A percentile compares a stretch with the other conserved stretches of the same genome.
Conservation (phyloP, 2,797 vertebrate genomes). For the Sebastes nivosus region DNA sequence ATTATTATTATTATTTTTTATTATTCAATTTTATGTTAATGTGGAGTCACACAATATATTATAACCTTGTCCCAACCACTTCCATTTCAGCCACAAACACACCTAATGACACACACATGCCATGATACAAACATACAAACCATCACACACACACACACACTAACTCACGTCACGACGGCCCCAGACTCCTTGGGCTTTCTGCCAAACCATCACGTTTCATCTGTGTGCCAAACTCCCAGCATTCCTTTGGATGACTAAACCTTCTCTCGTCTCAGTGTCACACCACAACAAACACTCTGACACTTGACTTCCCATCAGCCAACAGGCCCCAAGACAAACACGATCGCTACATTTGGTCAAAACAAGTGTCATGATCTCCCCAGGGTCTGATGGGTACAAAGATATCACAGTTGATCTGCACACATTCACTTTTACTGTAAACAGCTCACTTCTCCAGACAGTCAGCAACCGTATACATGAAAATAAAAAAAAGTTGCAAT, state of each 20-base stretch:
- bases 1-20: neutral
- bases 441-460: neutral
- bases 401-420: neutral
- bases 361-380: neutral
- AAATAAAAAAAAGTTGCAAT: neutral
- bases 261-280: neutral
- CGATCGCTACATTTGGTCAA: neutral
- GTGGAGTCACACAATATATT: neutral
- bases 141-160: neutral
- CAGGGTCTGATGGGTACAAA: neutral
- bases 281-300: slow-evolving; percentile 33
- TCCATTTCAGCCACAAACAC: neutral
- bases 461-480: neutral
- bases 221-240: slow-evolving; percentile 12
- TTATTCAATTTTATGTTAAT: neutral
- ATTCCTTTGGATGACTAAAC: slow-evolving; percentile 24
- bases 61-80: neutral
- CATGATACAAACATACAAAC: slow-evolving; percentile 1
- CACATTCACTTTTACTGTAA: neutral
- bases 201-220: slow-evolving; percentile 38
- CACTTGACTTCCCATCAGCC: slow-evolving; percentile 25
- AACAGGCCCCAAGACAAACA: slow-evolving; percentile 4
- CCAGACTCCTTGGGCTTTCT: neutral
- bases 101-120: neutral
- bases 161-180: slow-evolving; percentile 6